Percentiles rank a stretch among this genome's conserved stretches.
phyloP scores from a whole-genome alignment of 30 jellyfish, hydroid and myxozoan species.

The Chrysaora quinquecirrha region DNA sequence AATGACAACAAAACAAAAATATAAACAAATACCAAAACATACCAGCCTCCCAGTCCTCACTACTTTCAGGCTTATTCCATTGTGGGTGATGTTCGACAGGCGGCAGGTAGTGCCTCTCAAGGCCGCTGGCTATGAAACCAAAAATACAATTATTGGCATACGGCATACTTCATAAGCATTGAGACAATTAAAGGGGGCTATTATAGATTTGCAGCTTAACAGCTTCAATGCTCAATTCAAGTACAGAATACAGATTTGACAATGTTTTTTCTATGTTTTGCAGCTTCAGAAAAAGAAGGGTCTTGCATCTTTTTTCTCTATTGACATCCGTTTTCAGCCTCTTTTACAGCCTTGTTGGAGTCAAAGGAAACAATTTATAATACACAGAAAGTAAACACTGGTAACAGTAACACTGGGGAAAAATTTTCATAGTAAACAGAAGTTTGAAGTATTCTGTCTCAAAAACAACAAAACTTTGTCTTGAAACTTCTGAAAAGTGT shows the following conservation, averaged over 20 bases:
- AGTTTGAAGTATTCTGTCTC: no score
- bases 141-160: background rate
- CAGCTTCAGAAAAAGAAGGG: background rate
- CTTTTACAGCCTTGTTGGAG: no score
- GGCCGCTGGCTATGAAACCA: conserved; percentile 31
- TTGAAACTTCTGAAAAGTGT: no score
- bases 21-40: background rate
- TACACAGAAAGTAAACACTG: no score
- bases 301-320: no score
- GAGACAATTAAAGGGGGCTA: background rate
- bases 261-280: background rate
- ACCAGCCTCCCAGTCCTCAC: conserved; percentile 76
- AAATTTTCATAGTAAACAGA: no score
- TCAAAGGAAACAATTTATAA: no score
- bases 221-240: background rate
- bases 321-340: no score
- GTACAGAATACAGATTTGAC: background rate
- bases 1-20: no score
- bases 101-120: conserved; percentile 22
- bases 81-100: conserved; percentile 52
- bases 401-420: no score
- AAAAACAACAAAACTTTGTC: no score
- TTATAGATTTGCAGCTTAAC: no score
- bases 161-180: background rate
- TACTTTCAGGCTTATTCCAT: conserved; percentile 47